Evolutionary conservation across 2,113 vertebrate species (phyloP).

Genomic region (Catharus fuscescens): DNA sequence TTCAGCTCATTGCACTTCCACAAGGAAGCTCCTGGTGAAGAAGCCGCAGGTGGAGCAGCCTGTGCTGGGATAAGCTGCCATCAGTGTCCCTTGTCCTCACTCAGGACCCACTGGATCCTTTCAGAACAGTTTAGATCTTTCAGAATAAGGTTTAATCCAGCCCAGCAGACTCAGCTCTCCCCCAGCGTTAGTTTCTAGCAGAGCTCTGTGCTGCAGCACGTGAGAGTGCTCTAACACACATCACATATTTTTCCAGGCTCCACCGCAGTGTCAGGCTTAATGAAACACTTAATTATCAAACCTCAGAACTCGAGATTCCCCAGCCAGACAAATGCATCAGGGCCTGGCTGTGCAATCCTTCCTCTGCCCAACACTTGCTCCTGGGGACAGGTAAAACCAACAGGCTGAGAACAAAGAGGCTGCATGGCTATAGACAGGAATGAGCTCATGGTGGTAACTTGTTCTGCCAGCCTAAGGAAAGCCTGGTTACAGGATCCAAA

Average conservation of each 20-base stretch:
- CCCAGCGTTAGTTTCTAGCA: background rate
- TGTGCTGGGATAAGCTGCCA: background rate
- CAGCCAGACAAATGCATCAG: background rate
- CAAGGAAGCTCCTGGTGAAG: background rate
- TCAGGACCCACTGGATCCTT: background rate
- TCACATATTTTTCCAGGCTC: conserved; percentile 23
- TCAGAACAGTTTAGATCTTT: background rate
- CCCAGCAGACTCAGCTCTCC: background rate
- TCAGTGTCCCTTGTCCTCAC: background rate
- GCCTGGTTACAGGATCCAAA: background rate
- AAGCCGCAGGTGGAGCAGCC: background rate
- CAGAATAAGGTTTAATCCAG: background rate
- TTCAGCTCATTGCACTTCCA: background rate
- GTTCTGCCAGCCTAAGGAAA: background rate
- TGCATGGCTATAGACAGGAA: background rate
- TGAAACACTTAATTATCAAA: conserved; percentile 60
- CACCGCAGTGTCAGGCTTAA: background rate
- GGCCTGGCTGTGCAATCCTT: background rate
- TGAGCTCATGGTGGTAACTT: background rate
- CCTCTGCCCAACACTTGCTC: background rate
- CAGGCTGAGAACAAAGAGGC: background rate
- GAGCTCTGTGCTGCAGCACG: background rate
- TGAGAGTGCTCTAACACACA: background rate
- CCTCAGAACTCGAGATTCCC: background rate
- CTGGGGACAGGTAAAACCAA: background rate